Evolutionary conservation across 2,888 invertebrate species (phyloP).

Genomic region (Oasisia sp.): DNA sequence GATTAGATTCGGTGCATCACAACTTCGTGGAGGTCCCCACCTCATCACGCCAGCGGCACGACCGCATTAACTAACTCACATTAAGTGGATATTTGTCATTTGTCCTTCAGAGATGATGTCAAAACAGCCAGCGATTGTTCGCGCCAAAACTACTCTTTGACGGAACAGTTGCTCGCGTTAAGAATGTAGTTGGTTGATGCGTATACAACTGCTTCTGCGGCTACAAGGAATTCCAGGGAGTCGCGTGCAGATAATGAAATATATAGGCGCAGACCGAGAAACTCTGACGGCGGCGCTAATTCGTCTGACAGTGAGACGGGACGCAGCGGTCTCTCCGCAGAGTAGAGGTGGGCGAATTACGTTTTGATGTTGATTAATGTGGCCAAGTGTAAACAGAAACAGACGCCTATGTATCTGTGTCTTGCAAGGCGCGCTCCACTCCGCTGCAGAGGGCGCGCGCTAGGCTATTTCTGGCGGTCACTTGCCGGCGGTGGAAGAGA

Average conservation of each 20-base stretch:
- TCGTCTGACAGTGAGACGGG: neutral
- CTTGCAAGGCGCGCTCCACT: neutral
- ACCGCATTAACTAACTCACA: neutral
- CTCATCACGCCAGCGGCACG: neutral
- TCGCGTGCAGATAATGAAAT: neutral
- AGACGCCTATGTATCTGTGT: neutral
- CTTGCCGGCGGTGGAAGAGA: neutral
- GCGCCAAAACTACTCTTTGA: neutral
- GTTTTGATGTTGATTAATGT: slow-evolving; percentile 17
- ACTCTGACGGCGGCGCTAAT: neutral
- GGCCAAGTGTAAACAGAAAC: neutral
- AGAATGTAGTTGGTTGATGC: neutral
- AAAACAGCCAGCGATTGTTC: neutral
- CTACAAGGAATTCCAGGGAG: neutral
- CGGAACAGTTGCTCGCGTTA: neutral
- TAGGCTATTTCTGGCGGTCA: neutral
- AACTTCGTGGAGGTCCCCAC: neutral
- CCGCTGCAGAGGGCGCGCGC: neutral
- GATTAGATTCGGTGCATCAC: neutral
- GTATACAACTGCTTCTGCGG: neutral
- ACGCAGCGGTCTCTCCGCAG: neutral
- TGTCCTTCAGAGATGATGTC: neutral
- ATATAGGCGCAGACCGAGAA: neutral
- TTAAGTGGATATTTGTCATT: neutral
- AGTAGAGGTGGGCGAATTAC: neutral